Conservation (phyloP, 53 echinoderm and acorn worm species). For the Stichopus horrens region DNA sequence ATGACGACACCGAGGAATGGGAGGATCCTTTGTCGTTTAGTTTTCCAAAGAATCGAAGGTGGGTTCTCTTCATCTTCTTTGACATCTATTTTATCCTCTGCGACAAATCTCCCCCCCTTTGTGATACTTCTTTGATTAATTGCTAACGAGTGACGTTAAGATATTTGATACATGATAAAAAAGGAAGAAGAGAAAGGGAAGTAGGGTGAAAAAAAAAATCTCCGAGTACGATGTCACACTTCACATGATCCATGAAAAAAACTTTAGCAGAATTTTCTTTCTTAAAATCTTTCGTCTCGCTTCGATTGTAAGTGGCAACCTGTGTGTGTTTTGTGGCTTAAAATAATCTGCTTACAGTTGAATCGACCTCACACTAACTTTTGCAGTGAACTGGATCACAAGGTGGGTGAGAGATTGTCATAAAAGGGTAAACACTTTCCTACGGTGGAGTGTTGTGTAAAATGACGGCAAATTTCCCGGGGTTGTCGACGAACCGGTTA, state of each 20-base stretch:
- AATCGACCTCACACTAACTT: conserved; percentile 34
- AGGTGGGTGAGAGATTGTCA: conserved; percentile 3
- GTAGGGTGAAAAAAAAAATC: neutral
- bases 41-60: too few species aligned
- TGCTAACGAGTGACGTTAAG: neutral
- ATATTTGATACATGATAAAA: neutral
- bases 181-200: neutral
- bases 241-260: neutral
- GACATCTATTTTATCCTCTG: too few species aligned
- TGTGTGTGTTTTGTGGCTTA: conserved; percentile 1
- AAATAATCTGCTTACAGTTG: conserved; percentile 34
- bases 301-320: conserved; percentile 22
- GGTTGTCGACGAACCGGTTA: neutral
- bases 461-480: neutral
- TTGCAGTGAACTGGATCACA: conserved; percentile 10
- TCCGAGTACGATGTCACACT: neutral
- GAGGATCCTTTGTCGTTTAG: too few species aligned
- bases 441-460: conserved; percentile 5
- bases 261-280: neutral
- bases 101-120: too few species aligned
- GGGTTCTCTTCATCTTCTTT: too few species aligned
- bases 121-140: neutral
- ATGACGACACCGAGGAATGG: too few species aligned
- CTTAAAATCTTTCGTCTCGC: neutral
- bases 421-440: conserved; percentile 39